Evolutionary conservation across 2,888 invertebrate species (phyloP), one percentile per base, ranked within the genome.

Genomic region (Papilio demoleus): DNA sequence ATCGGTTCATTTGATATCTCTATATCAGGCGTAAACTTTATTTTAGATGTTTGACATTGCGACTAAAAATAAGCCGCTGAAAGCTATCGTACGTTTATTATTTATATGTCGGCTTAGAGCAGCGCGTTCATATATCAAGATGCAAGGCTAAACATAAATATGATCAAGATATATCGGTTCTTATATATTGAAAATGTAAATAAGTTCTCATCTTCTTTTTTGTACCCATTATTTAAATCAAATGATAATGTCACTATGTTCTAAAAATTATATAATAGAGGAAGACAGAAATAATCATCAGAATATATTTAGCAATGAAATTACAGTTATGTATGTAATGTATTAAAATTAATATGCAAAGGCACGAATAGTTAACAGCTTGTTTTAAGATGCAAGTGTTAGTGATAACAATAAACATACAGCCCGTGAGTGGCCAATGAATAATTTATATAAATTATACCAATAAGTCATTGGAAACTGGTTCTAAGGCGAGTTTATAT

Each of bases 41-140:
- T 42, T 31, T 65, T 53, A 27, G 56, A 27, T 53, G 36, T 63
- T 65, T 56, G 38, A 65, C 53, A 65, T 56, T 56, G 65, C 40
- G 40, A 17, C 42, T 65, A 65, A 56, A 40, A 56, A 56, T 53
- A 65, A 65, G 19, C 8, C 6, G 19, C 27, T 40, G 12, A 56
- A 56, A 65, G 40, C 53, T 53, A 56, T 65, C 50, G 27, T 38
- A 36, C 24, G 11, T 40, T 14, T 27, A 17, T 64, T 22, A 58
- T 17, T 58, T 58, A 36, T 36, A 58, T 17, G 8, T 17, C 34
- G 9, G n/a, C 34, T 19, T 34, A 17, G 17, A 34, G 17, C 36
- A 36, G 8, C 58, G 19, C 36, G 19, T 56, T 56, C n/a, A 36
- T 58, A 36, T 22, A 59, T 34, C 22, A 36, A 9, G 34, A 59